Evolutionary conservation across 37 sponge, comb jelly and placozoan species (phyloP).

Genomic region (Geodia barretti): DNA sequence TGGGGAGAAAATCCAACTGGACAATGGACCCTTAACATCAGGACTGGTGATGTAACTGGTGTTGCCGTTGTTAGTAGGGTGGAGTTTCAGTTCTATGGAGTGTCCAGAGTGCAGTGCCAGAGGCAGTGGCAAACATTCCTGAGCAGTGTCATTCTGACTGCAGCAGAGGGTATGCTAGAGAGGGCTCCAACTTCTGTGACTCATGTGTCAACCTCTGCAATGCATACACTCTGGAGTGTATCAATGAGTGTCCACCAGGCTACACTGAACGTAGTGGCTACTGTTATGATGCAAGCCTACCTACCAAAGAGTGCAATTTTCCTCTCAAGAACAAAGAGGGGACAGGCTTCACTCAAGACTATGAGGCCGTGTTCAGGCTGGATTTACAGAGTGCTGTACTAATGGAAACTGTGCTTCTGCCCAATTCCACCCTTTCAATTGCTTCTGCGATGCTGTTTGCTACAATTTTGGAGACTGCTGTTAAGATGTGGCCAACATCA

Average conservation of each 20-base stretch:
- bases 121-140: conserved; percentile 17
- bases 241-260: conserved; percentile 36
- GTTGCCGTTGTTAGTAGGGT: conserved; percentile 13
- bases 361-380: no score
- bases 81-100: conserved; percentile 29
- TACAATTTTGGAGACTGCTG: no score
- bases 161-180: conserved; percentile 31
- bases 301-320: no score
- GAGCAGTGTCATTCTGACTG: conserved; percentile 49
- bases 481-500: no score
- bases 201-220: conserved; percentile 40
- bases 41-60: conserved; percentile 7
- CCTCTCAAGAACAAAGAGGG: no score
- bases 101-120: conserved; percentile 16
- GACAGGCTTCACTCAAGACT: no score
- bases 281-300: no score
- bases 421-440: no score
- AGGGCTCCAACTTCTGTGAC: conserved; percentile 44
- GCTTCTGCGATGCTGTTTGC: no score
- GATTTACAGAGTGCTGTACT: no score
- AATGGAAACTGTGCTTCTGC: no score
- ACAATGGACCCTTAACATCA: conserved; percentile 48
- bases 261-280: no score
- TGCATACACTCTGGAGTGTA: conserved; percentile 55
- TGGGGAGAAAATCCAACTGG: conserved; percentile 77